These are phyloP conservation scores for Syncerus caffer DNA, from an alignment of 2,797 vertebrate species.

Conservation along the genomic window DNA sequence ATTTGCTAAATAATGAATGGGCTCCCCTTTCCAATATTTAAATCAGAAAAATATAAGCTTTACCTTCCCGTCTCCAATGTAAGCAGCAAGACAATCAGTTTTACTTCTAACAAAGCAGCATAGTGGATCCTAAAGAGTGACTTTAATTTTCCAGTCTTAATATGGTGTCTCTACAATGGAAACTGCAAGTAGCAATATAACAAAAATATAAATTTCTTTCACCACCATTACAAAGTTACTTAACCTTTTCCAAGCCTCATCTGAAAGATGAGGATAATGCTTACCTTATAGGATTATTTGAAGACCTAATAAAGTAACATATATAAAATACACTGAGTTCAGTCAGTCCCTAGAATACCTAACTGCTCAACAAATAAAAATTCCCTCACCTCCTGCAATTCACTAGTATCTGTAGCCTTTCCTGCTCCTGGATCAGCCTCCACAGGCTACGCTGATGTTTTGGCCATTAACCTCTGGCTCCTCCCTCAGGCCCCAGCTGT, in stretches of 20 bases:
- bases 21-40: not conserved
- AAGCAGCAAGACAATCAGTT: not conserved
- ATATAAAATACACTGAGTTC: not conserved
- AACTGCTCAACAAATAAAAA: conserved; percentile 44
- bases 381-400: not conserved
- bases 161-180: not conserved
- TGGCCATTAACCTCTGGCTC: not conserved
- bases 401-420: not conserved
- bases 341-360: not conserved
- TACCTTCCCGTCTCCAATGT: not conserved
- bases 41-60: not conserved
- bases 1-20: conserved; percentile 2
- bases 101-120: conserved; percentile 8
- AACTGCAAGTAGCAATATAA: not conserved
- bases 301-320: not conserved
- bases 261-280: conserved; percentile 26
- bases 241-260: conserved; percentile 17
- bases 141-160: conserved; percentile 17
- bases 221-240: not conserved
- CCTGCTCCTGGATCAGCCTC: not conserved
- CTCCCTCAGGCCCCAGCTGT: conserved; percentile 44
- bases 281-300: not conserved
- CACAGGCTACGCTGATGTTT: conserved; percentile 24
- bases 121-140: not conserved
- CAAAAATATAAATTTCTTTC: not conserved